Percentiles rank a stretch among this genome's conserved stretches.
Conservation (phyloP, 2,888 invertebrate species). For the Oligia latruncula region DNA sequence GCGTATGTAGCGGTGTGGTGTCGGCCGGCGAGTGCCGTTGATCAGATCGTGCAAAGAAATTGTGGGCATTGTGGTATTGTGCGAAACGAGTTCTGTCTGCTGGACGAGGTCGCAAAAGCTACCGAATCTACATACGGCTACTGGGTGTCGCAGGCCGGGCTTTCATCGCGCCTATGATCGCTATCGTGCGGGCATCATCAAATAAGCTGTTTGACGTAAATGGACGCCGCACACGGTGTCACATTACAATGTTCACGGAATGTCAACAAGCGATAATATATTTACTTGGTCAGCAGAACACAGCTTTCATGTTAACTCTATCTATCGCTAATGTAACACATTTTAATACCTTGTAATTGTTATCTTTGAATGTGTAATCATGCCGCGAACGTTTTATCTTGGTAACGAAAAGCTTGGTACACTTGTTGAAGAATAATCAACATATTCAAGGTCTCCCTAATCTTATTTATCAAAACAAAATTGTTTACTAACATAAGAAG, state of each 20-base stretch:
- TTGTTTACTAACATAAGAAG: constrained; percentile 47
- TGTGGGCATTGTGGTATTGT: constrained; percentile 82
- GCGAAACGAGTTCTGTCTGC: constrained; percentile 82
- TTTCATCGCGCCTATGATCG: constrained; percentile 73
- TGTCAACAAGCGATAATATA: constrained; percentile 81
- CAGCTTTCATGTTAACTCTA: constrained; percentile 57
- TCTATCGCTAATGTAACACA: constrained; percentile 40
- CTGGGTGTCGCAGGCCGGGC: constrained; percentile 76
- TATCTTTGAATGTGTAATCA: constrained; percentile 38
- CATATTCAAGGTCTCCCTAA: constrained; percentile 46
- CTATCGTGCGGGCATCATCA: constrained; percentile 75
- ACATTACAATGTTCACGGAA: constrained; percentile 80
- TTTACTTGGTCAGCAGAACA: constrained; percentile 74
- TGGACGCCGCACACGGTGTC: constrained; percentile 78
- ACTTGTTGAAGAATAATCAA: constrained; percentile 40
- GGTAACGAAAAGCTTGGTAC: constrained; percentile 37
- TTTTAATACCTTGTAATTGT: constrained; percentile 34
- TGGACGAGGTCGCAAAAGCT: constrained; percentile 77
- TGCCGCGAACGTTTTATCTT: constrained; percentile 32
- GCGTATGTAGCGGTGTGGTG: constrained; percentile 84
- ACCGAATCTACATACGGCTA: constrained; percentile 80
- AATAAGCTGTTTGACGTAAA: constrained; percentile 77
- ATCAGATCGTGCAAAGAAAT: constrained; percentile 83
- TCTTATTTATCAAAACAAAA: constrained; percentile 43
- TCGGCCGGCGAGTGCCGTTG: constrained; percentile 78